A percentile compares a stretch with the other conserved stretches of the same genome.
These are phyloP conservation scores for Tetragonula carbonaria DNA, from an alignment of 2,888 invertebrate genomes.

Conservation along the genomic window DNA sequence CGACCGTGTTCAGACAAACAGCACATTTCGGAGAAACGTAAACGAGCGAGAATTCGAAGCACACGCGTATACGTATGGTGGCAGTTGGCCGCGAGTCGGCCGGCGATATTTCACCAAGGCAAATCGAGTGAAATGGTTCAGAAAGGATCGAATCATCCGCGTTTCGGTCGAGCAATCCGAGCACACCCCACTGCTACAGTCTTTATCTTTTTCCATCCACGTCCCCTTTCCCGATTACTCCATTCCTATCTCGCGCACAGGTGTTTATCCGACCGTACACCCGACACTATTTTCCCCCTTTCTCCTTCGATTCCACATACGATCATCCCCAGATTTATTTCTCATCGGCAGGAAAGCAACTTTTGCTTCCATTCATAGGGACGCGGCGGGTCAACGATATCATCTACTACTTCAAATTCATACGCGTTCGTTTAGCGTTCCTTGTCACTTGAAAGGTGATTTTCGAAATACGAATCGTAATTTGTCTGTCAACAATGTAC, in stretches of 20 bases:
- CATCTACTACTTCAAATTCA: neutral
- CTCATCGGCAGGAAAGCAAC: slow-evolving; percentile 33
- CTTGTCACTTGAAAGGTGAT: neutral
- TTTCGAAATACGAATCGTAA: neutral
- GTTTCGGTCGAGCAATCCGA: slow-evolving; percentile 69
- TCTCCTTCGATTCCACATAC: slow-evolving; percentile 40
- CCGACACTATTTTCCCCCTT: slow-evolving; percentile 63
- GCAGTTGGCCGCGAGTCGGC: slow-evolving; percentile 58
- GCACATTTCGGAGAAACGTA: slow-evolving; percentile 37
- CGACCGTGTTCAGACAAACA: slow-evolving; percentile 50
- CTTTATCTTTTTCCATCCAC: slow-evolving; percentile 51
- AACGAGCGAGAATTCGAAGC: slow-evolving; percentile 26
- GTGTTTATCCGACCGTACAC: slow-evolving; percentile 76
- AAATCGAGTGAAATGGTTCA: slow-evolving; percentile 80
- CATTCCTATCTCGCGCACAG: slow-evolving; percentile 70
- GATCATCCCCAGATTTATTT: slow-evolving; percentile 59
- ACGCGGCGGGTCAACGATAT: neutral
- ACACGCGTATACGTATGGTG: slow-evolving; percentile 57
- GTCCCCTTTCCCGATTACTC: slow-evolving; percentile 50
- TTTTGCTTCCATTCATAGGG: neutral
- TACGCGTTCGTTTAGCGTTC: neutral
- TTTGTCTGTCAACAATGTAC: neutral
- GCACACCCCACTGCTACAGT: slow-evolving; percentile 60
- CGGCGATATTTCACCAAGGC: slow-evolving; percentile 75
- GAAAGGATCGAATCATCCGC: slow-evolving; percentile 80